Percentiles rank a stretch among this genome's conserved stretches.
Conservation (phyloP, 2,888 invertebrate species). For the Nysson spinosus region DNA sequence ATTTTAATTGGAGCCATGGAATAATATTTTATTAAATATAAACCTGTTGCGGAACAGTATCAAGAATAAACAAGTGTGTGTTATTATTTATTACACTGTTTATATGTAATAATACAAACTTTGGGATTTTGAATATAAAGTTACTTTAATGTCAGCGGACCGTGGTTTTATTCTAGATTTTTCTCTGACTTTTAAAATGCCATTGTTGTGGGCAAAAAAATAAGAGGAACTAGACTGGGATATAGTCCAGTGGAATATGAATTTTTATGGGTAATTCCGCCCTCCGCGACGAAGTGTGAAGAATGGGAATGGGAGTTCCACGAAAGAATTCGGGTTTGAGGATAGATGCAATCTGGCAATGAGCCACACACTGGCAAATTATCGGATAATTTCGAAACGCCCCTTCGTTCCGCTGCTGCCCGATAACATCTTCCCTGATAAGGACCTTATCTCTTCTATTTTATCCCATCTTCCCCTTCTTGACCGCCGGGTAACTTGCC, state of each 20-base stretch:
- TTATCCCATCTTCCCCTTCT: background rate
- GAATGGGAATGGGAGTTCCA: constrained; percentile 1
- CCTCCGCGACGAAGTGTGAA: constrained; percentile 5
- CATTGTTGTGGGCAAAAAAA: no score
- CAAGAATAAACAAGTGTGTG: no score
- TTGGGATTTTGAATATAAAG: no score
- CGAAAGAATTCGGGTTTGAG: background rate
- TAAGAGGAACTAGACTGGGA: no score
- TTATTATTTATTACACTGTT: no score
- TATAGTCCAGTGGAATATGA: constrained; percentile 2
- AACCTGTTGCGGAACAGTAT: no score
- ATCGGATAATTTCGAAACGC: constrained; percentile 46
- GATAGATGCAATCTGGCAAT: constrained; percentile 34
- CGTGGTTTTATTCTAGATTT: no score
- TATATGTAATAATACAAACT: no score
- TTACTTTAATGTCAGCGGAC: no score
- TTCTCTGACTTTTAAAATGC: no score
- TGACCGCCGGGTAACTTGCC: background rate
- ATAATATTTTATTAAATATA: no score
- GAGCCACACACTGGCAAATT: constrained; percentile 43
- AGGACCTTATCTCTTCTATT: constrained; percentile 11
- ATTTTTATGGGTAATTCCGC: constrained; percentile 10
- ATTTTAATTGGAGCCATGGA: no score
- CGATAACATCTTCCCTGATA: constrained; percentile 34
- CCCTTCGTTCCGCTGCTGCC: constrained; percentile 31